phyloP scores from a whole-genome alignment of 2,113 vertebrate genomes.

The Oriolus oriolus region DNA sequence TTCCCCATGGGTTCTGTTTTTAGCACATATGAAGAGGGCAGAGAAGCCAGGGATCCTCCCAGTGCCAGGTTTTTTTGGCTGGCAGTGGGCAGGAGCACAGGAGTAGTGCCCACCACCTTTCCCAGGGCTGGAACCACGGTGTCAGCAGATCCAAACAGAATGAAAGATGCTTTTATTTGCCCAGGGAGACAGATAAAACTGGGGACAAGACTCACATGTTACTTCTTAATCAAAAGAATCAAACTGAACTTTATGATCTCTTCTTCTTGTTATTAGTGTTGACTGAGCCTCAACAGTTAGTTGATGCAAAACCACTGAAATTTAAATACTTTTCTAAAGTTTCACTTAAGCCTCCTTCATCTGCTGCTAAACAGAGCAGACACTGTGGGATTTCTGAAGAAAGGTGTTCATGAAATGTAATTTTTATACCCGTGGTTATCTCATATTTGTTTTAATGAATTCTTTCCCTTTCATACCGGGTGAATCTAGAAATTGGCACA shows the following conservation, averaged over 20 bases:
- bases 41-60: not conserved
- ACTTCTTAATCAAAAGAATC: not conserved
- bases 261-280: not conserved
- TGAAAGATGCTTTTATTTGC: not conserved
- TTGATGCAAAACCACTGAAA: not conserved
- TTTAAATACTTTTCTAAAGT: not conserved
- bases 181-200: not conserved
- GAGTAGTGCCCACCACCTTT: not conserved
- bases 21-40: not conserved
- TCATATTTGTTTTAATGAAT: not conserved
- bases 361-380: not conserved
- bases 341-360: not conserved
- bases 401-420: not conserved
- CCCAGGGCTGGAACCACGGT: not conserved
- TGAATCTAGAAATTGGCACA: not conserved
- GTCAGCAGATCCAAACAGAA: not conserved
- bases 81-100: not conserved
- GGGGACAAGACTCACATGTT: not conserved
- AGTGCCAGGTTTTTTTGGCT: not conserved
- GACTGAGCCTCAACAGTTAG: not conserved
- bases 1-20: not conserved
- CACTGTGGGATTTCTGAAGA: not conserved
- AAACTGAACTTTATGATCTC: not conserved
- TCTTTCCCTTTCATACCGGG: not conserved
- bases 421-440: not conserved